These are phyloP conservation scores for Arvicanthis niloticus DNA, from an alignment of 2,113 vertebrate genomes.

Conservation along the genomic window DNA sequence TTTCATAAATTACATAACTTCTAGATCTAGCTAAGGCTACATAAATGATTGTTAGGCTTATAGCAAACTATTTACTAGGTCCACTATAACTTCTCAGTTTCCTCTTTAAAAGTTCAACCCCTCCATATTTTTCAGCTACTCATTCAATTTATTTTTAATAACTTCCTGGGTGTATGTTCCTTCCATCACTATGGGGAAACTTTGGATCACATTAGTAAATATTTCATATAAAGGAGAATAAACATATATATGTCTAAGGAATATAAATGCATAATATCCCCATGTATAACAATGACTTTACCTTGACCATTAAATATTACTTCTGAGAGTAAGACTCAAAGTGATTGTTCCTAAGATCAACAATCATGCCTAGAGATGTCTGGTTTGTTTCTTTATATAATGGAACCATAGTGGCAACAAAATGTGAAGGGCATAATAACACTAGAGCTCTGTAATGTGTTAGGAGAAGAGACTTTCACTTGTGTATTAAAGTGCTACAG, in stretches of 20 bases:
- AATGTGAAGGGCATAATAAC: slow-evolving; percentile 69
- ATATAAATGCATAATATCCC: slow-evolving; percentile 72
- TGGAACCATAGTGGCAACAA: slow-evolving; percentile 39
- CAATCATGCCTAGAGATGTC: slow-evolving; percentile 30
- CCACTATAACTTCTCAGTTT: slow-evolving; percentile 22
- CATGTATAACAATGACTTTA: slow-evolving; percentile 61
- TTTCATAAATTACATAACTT: slow-evolving; percentile 26
- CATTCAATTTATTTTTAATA: slow-evolving; percentile 81
- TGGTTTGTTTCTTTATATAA: slow-evolving; percentile 48
- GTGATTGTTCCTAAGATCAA: slow-evolving; percentile 58
- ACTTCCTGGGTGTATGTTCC: slow-evolving; percentile 77
- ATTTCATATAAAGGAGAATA: slow-evolving; percentile 76
- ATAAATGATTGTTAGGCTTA: neutral
- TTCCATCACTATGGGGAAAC: slow-evolving; percentile 77
- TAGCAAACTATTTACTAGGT: neutral
- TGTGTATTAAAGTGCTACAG: slow-evolving; percentile 82
- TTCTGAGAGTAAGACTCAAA: slow-evolving; percentile 63
- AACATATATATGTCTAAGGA: slow-evolving; percentile 65
- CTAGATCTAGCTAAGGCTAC: slow-evolving; percentile 9
- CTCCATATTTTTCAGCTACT: slow-evolving; percentile 67
- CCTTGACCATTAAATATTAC: slow-evolving; percentile 72
- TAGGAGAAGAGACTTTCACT: slow-evolving; percentile 82
- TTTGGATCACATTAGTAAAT: slow-evolving; percentile 81
- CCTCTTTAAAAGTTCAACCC: neutral
- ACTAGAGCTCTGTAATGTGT: slow-evolving; percentile 78